Conservation (phyloP, 2,797 vertebrate species). For the Lophotriccus pileatus region DNA sequence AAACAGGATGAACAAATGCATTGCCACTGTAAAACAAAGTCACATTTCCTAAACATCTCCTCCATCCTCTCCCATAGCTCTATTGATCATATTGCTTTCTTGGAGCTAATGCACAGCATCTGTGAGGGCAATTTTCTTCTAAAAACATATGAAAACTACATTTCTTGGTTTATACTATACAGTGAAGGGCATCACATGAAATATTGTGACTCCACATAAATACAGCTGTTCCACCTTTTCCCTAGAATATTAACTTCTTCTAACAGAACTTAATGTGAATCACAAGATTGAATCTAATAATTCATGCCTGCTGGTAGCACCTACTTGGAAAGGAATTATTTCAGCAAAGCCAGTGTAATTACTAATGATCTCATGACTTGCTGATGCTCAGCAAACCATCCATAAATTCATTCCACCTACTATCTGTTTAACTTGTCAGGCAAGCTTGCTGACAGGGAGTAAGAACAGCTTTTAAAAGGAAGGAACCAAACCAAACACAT, state of each 20-base stretch:
- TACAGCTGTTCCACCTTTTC: neutral
- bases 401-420: slow-evolving; percentile 48
- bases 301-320: slow-evolving; percentile 6
- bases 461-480: neutral
- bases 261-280: neutral
- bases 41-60: neutral
- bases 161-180: neutral
- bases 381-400: slow-evolving; percentile 13
- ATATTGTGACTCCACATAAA: neutral
- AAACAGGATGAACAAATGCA: neutral
- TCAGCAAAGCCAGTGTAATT: slow-evolving; percentile 45
- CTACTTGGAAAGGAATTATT: slow-evolving; percentile 19
- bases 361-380: slow-evolving; percentile 48
- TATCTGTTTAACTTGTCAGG: slow-evolving; percentile 17
- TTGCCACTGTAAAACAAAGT: neutral
- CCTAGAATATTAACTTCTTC: neutral
- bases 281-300: neutral
- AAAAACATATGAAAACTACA: neutral
- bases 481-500: neutral
- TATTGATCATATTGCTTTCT: neutral
- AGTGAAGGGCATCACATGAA: neutral
- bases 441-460: neutral
- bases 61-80: neutral
- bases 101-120: neutral
- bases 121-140: neutral